Base-by-base conservation (phyloP, 64 coral and sea anemone species). In the Montipora cactus region DNA sequence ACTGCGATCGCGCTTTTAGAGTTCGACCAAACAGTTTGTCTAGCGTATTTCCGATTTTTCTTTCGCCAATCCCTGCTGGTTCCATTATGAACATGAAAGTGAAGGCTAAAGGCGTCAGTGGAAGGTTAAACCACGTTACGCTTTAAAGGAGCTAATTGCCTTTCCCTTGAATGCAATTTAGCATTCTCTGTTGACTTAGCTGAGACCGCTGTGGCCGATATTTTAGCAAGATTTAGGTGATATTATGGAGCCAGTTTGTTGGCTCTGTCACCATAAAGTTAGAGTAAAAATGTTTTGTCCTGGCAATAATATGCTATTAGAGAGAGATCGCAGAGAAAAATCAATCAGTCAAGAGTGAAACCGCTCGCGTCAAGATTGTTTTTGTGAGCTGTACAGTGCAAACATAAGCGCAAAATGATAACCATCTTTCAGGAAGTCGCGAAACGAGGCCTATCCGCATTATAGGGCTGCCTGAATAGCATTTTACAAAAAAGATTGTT, bases 341-440 rank as follows among this genome's bases (percentile, higher is more conserved):
- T 45, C 46, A 49, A 72, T 86, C 66, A 45, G 82, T 12, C 47
- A 11, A 48, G 44, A 49, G 9, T 68, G 5, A 3, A 23, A 28
- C 47, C 11, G 0, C 11, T 86, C 64, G 8, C 66, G 49, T 45
- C 8, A 86, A 86, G 22, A 6, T 66, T 20, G n/a, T 16, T 49
- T 49, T 48, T 19, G 16, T 15, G 46, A 49, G 16, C 76, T 44
- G 49, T 45, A 45, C 76, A 19, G 6, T 62, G 82, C 82, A 86
- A 85, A 86, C 82, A 86, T 86, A 44, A 44, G 66, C 47, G n/a
- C 20, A 44, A 45, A 68, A 45, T 14, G 82, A 86, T 86, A 68
- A 68, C 64, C 67, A 86, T 86, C 82, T 49, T 50, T 69, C 82
- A 86, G 82, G 82, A 86, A 86, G 71, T 86, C 82, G 67, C 71